Percentiles rank a stretch among this genome's conserved stretches.
phyloP scores from a whole-genome alignment of 2,888 invertebrate genomes.

The Pyrocoelia pectoralis region DNA sequence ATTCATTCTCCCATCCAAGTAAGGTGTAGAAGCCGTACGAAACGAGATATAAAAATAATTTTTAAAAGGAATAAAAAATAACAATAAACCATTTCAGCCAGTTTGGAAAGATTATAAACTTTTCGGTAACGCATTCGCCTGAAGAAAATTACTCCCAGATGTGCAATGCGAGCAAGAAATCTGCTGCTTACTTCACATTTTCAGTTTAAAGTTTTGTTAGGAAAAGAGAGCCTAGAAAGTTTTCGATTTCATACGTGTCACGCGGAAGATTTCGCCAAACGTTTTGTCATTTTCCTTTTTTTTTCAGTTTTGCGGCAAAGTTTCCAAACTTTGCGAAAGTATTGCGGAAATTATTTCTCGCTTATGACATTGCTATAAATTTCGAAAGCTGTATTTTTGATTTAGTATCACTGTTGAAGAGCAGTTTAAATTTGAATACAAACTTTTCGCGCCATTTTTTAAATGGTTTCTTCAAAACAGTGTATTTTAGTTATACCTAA shows the following conservation, averaged over 20 bases:
- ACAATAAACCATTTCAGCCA: conserved; percentile 35
- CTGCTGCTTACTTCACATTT: conserved; percentile 34
- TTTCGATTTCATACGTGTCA: conserved; percentile 30
- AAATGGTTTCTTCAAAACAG: no score
- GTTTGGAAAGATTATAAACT: conserved; percentile 36
- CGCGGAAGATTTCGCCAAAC: conserved; percentile 22
- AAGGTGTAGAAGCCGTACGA: no score
- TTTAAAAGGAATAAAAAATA: conserved; percentile 19
- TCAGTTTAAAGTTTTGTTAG: conserved; percentile 27
- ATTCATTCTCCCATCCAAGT: no score
- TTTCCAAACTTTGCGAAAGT: conserved; percentile 17
- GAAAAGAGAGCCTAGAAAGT: conserved; percentile 19
- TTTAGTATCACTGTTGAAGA: no score
- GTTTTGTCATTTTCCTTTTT: conserved; percentile 27
- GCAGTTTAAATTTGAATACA: no score
- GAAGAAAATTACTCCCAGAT: conserved; percentile 34
- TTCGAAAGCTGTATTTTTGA: not conserved
- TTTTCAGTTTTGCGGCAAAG: conserved; percentile 18
- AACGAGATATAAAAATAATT: conserved; percentile 27
- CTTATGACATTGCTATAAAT: conserved; percentile 14
- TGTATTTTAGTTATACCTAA: no score
- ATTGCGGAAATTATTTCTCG: conserved; percentile 19
- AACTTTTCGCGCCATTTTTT: no score
- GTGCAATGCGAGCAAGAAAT: conserved; percentile 34
- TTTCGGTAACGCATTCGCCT: conserved; percentile 37